Conservation (phyloP, 2,113 vertebrate genomes). For the Microtus richardsoni region DNA sequence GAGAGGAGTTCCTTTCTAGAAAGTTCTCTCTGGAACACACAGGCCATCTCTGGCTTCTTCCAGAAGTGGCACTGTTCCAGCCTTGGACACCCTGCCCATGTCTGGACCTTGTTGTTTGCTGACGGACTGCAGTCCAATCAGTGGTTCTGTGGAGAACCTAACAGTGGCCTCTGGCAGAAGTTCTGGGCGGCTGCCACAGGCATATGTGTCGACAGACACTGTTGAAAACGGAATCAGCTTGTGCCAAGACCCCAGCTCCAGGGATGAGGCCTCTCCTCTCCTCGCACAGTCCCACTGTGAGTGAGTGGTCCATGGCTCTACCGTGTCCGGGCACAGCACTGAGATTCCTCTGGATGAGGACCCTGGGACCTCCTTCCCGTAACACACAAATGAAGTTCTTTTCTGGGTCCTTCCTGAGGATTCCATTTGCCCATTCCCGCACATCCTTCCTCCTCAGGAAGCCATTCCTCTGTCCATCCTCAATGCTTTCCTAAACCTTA, state of each 20-base stretch:
- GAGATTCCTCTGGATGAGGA: background rate
- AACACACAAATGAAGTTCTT: background rate
- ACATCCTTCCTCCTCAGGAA: background rate
- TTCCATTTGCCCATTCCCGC: background rate
- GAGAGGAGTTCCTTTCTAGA: background rate
- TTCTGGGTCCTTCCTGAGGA: background rate
- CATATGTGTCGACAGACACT: fast-evolving
- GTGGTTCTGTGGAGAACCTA: fast-evolving
- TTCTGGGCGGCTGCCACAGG: fast-evolving
- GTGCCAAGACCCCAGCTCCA: fast-evolving
- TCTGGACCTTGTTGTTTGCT: background rate
- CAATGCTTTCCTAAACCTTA: background rate
- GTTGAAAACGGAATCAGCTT: background rate
- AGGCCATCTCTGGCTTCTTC: background rate
- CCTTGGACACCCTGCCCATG: background rate
- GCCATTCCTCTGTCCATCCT: background rate
- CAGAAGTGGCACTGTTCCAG: fast-evolving
- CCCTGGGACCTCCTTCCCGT: fast-evolving
- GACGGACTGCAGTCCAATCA: too few species aligned
- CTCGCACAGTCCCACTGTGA: background rate
- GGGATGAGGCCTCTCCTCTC: background rate
- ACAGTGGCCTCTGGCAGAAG: background rate
- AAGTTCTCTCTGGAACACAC: background rate
- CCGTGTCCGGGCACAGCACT: fast-evolving
- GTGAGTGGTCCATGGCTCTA: background rate